Conservation (phyloP, 1,140 invertebrate species). For the Lutraria rhynchaena region DNA sequence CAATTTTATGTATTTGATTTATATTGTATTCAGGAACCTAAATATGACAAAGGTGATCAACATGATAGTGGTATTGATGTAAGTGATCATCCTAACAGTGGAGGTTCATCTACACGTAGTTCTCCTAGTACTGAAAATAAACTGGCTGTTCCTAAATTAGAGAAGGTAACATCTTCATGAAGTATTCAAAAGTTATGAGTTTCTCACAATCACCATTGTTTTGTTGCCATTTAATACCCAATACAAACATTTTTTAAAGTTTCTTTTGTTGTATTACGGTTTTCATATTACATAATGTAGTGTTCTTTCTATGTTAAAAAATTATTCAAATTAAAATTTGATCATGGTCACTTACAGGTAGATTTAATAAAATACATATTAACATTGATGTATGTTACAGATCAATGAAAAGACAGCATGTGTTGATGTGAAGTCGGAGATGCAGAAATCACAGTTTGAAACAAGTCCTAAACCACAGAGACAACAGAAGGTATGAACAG, state of each 20-base stretch:
- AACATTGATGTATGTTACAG: constrained; percentile 4
- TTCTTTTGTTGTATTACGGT: too few species aligned
- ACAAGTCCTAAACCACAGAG: constrained; percentile 76
- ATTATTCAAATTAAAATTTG: too few species aligned
- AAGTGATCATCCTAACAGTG: constrained; percentile 83
- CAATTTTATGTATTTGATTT: neutral
- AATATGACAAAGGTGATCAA: constrained; percentile 81
- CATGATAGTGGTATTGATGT: constrained; percentile 84
- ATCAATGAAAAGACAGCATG: constrained; percentile 43
- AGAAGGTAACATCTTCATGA: too few species aligned
- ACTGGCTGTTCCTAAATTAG: constrained; percentile 70
- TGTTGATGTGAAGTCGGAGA: constrained; percentile 52
- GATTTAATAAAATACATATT: neutral
- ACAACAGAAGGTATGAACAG: constrained; percentile 72
- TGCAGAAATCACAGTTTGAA: constrained; percentile 46
- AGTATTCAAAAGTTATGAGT: too few species aligned
- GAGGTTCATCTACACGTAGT: constrained; percentile 83
- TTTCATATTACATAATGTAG: too few species aligned
- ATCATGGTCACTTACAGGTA: too few species aligned
- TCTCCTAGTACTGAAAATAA: constrained; percentile 83
- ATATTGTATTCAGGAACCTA: constrained; percentile 45
- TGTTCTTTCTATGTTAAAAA: too few species aligned
- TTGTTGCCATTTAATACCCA: too few species aligned
- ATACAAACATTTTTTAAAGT: too few species aligned
- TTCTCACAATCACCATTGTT: too few species aligned